Evolutionary conservation across 2,888 invertebrate species (phyloP).

Genomic region (Amaurobius ferox): DNA sequence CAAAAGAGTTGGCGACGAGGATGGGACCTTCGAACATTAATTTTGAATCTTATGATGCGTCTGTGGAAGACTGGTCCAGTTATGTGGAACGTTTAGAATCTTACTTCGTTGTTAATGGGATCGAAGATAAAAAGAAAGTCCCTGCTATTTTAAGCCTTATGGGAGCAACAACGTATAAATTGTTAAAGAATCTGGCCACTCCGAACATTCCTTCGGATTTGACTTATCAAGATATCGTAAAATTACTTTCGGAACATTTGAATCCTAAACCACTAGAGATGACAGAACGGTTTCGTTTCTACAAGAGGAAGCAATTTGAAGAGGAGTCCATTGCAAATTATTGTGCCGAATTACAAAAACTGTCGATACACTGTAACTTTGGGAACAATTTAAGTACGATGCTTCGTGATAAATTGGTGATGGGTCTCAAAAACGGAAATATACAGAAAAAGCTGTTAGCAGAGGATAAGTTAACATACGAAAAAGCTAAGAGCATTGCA

Average conservation of each 20-base stretch:
- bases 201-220: constrained; percentile 39
- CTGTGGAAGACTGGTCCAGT: constrained; percentile 46
- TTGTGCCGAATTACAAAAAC: constrained; percentile 46
- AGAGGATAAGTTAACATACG: constrained; percentile 52
- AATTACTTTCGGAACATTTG: constrained; percentile 44
- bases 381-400: constrained; percentile 39
- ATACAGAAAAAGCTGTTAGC: constrained; percentile 49
- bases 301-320: constrained; percentile 40
- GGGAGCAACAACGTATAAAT: constrained; percentile 45
- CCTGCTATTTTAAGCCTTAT: constrained; percentile 48
- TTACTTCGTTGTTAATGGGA: constrained; percentile 51
- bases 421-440: constrained; percentile 44
- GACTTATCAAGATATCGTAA: constrained; percentile 45
- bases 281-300: constrained; percentile 49
- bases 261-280: constrained; percentile 48
- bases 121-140: constrained; percentile 42
- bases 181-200: constrained; percentile 49
- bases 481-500: constrained; percentile 54
- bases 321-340: constrained; percentile 37
- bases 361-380: constrained; percentile 42
- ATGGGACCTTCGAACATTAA: no score
- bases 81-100: constrained; percentile 47
- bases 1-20: no score
- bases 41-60: no score
- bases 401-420: constrained; percentile 47